Conservation (phyloP, 2,797 vertebrate genomes). For the Lacerta bilineata region DNA sequence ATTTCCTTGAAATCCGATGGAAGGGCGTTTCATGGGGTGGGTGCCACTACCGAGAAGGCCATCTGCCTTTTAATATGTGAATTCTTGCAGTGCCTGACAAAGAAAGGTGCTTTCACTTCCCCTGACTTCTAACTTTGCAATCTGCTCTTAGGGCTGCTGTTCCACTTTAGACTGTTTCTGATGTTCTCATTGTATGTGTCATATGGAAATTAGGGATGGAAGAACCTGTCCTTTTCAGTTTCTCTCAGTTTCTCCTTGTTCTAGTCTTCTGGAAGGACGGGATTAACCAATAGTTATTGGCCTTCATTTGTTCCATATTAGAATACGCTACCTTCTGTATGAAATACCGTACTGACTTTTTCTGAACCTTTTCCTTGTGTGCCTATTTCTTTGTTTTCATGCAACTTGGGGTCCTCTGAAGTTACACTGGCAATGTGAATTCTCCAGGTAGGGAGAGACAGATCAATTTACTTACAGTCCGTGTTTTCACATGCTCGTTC, state of each 20-base stretch:
- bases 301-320: too few relatives aligned
- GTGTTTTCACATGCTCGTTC: too few relatives aligned
- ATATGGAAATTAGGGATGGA: too few relatives aligned
- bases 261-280: background rate
- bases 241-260: too few relatives aligned
- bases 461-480: too few relatives aligned
- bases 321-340: background rate
- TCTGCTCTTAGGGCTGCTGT: background rate
- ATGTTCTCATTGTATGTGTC: background rate
- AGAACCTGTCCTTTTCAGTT: too few relatives aligned
- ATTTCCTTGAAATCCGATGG: too few relatives aligned
- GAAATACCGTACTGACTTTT: background rate
- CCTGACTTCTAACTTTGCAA: too few relatives aligned
- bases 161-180: background rate
- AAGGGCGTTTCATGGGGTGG: too few relatives aligned
- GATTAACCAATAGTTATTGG: background rate
- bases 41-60: too few relatives aligned
- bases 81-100: background rate
- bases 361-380: background rate
- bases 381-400: background rate
- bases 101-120: background rate
- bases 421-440: background rate
- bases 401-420: background rate
- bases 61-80: background rate
- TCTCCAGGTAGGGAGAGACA: too few relatives aligned